A percentile compares a stretch with the other conserved stretches of the same genome.
phyloP scores from a whole-genome alignment of 35 echinoderm and acorn worm genomes.

The Diadema setosum region DNA sequence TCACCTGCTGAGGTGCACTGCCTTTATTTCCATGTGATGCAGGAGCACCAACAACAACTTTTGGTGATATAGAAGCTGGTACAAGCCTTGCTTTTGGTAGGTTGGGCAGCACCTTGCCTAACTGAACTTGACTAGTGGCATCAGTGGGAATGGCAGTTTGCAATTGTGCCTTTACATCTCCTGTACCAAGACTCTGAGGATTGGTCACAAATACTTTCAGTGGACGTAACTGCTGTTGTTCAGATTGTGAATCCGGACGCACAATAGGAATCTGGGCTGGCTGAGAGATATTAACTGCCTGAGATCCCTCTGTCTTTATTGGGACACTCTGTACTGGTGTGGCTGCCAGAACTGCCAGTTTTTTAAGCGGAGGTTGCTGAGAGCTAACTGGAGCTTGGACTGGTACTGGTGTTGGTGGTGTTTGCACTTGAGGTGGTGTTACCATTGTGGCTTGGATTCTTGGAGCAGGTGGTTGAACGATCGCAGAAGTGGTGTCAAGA shows the following conservation, averaged over 20 bases:
- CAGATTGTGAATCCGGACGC: background rate
- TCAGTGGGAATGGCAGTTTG: background rate
- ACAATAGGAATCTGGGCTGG: background rate
- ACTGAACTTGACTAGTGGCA: background rate
- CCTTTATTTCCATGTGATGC: background rate
- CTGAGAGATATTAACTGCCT: background rate
- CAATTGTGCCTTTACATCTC: background rate
- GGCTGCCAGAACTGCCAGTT: background rate
- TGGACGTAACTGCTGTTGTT: background rate
- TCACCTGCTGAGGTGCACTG: background rate
- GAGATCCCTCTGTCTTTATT: background rate
- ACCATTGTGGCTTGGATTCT: background rate
- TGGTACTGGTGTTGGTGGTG: background rate
- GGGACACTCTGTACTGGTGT: background rate
- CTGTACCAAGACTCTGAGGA: background rate
- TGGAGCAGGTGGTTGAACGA: conserved; percentile 3
- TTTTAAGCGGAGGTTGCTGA: background rate
- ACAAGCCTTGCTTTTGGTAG: background rate
- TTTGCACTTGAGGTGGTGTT: background rate
- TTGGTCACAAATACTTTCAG: conserved; percentile 11
- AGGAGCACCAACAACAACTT: background rate
- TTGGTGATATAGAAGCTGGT: conserved; percentile 6
- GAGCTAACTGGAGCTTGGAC: background rate
- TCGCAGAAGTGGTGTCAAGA: background rate
- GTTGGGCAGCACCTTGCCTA: background rate